phyloP scores from a whole-genome alignment of 2,888 invertebrate genomes.

The Dolichomitus sp. region DNA sequence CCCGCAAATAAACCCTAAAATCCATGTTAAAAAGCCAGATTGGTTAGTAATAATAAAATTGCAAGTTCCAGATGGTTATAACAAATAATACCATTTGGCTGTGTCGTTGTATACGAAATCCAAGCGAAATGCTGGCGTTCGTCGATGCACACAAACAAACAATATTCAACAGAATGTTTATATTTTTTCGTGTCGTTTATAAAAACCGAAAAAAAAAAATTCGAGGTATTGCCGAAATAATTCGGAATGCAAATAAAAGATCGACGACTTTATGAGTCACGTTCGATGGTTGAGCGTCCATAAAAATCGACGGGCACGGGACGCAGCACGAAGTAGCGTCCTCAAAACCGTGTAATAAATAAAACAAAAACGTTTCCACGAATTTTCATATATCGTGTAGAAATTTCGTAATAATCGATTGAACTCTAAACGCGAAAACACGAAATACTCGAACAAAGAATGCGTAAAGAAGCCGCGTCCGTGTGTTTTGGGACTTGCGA shows the following conservation, averaged over 20 bases:
- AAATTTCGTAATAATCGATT: neutral
- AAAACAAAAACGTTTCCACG: too few species aligned
- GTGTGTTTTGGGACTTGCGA: conserved; percentile 20
- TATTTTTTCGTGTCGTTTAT: neutral
- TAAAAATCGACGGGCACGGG: conserved; percentile 9
- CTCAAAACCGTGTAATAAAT: too few species aligned
- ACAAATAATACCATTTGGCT: neutral
- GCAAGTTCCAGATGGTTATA: neutral
- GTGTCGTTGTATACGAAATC: neutral
- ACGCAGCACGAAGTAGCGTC: neutral
- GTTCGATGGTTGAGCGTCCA: conserved; percentile 29
- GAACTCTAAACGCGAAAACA: neutral
- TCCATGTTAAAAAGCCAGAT: neutral
- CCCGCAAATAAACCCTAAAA: neutral
- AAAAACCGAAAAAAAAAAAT: too few species aligned
- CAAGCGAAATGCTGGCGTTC: neutral
- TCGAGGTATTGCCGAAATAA: neutral
- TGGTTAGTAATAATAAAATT: neutral
- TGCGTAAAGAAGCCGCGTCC: neutral
- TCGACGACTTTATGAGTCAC: conserved; percentile 29
- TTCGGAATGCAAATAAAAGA: conserved; percentile 21
- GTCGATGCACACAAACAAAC: neutral
- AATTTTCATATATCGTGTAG: too few species aligned
- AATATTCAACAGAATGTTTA: neutral
- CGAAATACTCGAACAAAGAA: neutral